Conservation (phyloP, 1,140 invertebrate genomes). For the Brachionus rotundiformis region DNA sequence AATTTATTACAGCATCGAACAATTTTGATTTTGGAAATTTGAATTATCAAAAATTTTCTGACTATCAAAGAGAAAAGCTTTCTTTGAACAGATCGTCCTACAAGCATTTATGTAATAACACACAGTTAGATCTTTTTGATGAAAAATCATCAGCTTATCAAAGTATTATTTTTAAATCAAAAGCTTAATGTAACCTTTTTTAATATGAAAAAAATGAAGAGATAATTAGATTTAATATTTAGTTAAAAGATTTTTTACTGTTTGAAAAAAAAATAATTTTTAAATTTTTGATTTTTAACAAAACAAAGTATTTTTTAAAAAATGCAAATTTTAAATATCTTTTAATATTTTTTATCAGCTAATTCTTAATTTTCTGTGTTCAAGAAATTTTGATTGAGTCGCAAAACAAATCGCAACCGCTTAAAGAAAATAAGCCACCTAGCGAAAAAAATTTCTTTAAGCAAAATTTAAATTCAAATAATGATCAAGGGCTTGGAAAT, state of each 20-base stretch:
- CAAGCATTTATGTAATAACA: background rate
- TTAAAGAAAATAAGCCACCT: slow-evolving; percentile 33
- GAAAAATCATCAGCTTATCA: background rate
- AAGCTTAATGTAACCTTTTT: too few species aligned
- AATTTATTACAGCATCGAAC: background rate
- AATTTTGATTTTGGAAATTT: background rate
- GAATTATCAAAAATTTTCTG: background rate
- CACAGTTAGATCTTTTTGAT: background rate
- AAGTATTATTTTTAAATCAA: too few species aligned
- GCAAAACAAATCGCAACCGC: background rate
- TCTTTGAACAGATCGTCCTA: background rate
- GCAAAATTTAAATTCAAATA: background rate
- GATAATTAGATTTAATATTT: too few species aligned
- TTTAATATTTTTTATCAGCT: background rate
- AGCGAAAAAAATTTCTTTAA: slow-evolving; percentile 13
- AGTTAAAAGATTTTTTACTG: too few species aligned
- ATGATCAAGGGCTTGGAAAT: background rate
- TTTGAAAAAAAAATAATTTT: too few species aligned
- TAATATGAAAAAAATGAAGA: too few species aligned
- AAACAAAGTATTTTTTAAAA: too few species aligned
- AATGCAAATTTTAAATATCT: too few species aligned
- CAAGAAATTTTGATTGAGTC: background rate
- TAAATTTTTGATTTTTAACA: too few species aligned
- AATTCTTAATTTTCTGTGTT: background rate
- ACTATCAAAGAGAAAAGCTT: slow-evolving; percentile 4